Conservation (phyloP, 1,140 invertebrate species). For the Cherax quadricarinatus region DNA sequence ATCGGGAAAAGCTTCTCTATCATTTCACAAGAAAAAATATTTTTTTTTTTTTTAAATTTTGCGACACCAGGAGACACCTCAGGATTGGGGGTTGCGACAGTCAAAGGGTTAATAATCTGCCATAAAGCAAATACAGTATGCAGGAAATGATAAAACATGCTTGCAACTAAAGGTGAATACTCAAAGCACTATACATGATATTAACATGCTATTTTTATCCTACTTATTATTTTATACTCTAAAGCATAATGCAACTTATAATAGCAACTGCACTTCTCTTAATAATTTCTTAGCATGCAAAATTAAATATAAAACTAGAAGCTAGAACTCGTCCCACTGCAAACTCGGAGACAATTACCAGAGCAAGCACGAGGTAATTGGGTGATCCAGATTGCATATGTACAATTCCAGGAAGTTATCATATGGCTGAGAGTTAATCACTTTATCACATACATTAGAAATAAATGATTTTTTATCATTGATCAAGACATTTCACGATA, state of each 20-base stretch:
- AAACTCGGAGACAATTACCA: neutral
- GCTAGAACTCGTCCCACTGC: too few species aligned
- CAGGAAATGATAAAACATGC: neutral
- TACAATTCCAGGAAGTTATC: neutral
- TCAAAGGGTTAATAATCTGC: neutral
- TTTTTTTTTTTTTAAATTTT: too few species aligned
- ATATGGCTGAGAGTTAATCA: too few species aligned
- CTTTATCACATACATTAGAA: too few species aligned
- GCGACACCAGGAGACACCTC: too few species aligned
- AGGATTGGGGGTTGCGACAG: too few species aligned
- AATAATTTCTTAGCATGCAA: neutral
- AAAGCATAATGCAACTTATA: neutral
- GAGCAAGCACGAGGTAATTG: neutral
- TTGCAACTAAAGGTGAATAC: neutral
- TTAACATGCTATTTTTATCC: too few species aligned
- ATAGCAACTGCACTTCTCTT: neutral
- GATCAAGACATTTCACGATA: too few species aligned
- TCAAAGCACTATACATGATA: neutral
- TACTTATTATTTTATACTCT: too few species aligned
- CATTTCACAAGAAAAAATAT: too few species aligned
- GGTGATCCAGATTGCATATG: neutral
- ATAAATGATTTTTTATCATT: too few species aligned
- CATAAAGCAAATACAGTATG: neutral
- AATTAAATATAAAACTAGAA: neutral
- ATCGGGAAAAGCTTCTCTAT: too few species aligned